Percentiles rank a stretch among this genome's conserved stretches.
These are phyloP conservation scores for Pantherophis vulpinus DNA, from an alignment of 2,797 vertebrate genomes.

Conservation along the genomic window DNA sequence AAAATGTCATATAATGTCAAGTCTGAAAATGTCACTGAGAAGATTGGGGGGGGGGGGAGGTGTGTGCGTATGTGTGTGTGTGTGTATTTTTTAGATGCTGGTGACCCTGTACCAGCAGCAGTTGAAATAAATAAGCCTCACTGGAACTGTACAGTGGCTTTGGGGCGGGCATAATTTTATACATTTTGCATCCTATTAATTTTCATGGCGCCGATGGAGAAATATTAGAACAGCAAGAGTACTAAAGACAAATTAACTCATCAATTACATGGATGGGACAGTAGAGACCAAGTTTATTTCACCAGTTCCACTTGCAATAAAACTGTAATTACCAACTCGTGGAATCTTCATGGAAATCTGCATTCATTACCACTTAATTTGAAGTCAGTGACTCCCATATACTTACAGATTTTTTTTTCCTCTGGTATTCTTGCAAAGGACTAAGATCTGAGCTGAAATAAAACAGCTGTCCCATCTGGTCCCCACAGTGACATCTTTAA, in stretches of 20 bases:
- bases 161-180: slow-evolving; percentile 71
- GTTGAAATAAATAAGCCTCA: slow-evolving; percentile 81
- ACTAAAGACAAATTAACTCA: slow-evolving; percentile 80
- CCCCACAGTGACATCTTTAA: slow-evolving; percentile 44
- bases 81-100: slow-evolving; percentile 54
- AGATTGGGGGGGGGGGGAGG: neutral
- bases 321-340: slow-evolving; percentile 77
- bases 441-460: slow-evolving; percentile 50
- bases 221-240: slow-evolving; percentile 67
- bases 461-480: slow-evolving; percentile 44
- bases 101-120: slow-evolving; percentile 73
- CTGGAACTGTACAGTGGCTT: slow-evolving; percentile 66
- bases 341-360: slow-evolving; percentile 69
- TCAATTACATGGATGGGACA: slow-evolving; percentile 73
- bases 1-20: slow-evolving; percentile 93
- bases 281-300: slow-evolving; percentile 74
- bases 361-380: slow-evolving; percentile 70
- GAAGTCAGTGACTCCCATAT: slow-evolving; percentile 61
- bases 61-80: neutral
- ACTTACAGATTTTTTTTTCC: slow-evolving; percentile 45
- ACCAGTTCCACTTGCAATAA: slow-evolving; percentile 75
- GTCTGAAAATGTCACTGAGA: slow-evolving; percentile 77
- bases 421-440: slow-evolving; percentile 35
- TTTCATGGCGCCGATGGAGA: slow-evolving; percentile 75
- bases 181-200: slow-evolving; percentile 79